Base-by-base conservation (phyloP, 2,113 vertebrate species). In the Chroicocephalus ridibundus region DNA sequence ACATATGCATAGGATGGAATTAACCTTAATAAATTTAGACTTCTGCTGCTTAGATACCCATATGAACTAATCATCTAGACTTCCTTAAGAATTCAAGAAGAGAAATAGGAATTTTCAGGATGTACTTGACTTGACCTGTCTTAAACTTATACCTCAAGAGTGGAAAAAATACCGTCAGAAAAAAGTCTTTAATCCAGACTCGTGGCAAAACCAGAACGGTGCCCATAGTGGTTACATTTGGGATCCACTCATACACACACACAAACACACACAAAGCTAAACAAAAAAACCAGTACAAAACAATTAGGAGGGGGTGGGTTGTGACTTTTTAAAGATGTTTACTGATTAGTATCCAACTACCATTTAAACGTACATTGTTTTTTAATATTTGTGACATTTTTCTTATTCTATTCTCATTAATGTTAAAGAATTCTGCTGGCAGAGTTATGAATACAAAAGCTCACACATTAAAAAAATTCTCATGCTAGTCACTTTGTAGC, bases 291-390 rank as follows among this genome's bases (percentile, higher is more conserved):
- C 7, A 38, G 7, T 6, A 44, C 12, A 64, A 46, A 81, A 27
- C 1, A 65, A 34, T 21, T 51, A 49, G 15, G 38, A 2, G 15
- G 34, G 2, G 8, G 3, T 2, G 7, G 26, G 61, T 13, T 26
- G 12, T 31, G 34, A 34, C 44, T 25, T 60, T 26, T 5, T 22
- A 49, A 74, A 66, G 6, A 58, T 51, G 6, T 57, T 46, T 82
- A 47, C 17, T 82, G 15, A 1, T 32, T 68, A 34, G 4, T n/a
- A 17, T n/a, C 5, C 58, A 82, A 31, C 10, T 62, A 40, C 5
- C 2, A 71, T 55, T 80, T 54, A 49, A 70, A 86, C 2, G 0
- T 26, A 40, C 49, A 31, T 19, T 32, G 0, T 2, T 62, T 66
- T 38, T 31, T 2, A 44, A 65, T 42, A 77, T 24, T 8, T n/a